Conservation (phyloP, 2,113 vertebrate genomes). For the Dipodomys ordii region DNA sequence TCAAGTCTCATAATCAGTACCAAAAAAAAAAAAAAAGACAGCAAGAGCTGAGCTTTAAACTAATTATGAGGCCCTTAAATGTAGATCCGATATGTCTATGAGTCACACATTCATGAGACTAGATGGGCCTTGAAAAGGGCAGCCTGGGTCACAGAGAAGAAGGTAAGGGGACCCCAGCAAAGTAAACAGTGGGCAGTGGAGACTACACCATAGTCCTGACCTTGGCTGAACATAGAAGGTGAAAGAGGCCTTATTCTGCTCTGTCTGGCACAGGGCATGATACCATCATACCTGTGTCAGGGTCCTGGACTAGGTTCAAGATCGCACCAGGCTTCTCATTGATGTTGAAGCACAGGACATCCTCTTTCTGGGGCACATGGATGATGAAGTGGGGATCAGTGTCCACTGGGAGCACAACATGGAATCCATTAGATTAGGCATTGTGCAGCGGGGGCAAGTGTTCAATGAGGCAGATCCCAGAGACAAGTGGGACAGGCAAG, state of each 20-base stretch:
- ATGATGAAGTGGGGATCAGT: conserved; percentile 93
- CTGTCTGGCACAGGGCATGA: background rate
- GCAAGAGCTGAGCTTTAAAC: background rate
- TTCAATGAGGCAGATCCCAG: background rate
- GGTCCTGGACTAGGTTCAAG: conserved; percentile 90
- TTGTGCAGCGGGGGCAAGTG: background rate
- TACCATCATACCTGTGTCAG: conserved; percentile 83
- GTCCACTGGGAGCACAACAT: conserved; percentile 87
- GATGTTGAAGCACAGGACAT: conserved; percentile 92
- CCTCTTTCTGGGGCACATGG: conserved; percentile 86
- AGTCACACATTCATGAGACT: background rate
- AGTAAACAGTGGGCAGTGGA: background rate
- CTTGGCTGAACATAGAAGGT: fast-evolving
- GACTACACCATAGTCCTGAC: background rate
- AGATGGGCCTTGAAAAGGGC: background rate
- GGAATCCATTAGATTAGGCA: background rate
- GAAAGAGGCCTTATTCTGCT: background rate
- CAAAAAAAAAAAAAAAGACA: background rate
- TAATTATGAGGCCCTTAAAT: background rate
- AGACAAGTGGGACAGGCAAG: background rate
- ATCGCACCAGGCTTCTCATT: conserved; percentile 89
- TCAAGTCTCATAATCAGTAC: too few species aligned
- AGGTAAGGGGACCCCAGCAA: background rate
- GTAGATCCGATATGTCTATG: fast-evolving
- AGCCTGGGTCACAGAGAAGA: background rate